A percentile compares a stretch with the other conserved stretches of the same genome.
Conservation (phyloP, 2,113 vertebrate species). For the Chionis minor region DNA sequence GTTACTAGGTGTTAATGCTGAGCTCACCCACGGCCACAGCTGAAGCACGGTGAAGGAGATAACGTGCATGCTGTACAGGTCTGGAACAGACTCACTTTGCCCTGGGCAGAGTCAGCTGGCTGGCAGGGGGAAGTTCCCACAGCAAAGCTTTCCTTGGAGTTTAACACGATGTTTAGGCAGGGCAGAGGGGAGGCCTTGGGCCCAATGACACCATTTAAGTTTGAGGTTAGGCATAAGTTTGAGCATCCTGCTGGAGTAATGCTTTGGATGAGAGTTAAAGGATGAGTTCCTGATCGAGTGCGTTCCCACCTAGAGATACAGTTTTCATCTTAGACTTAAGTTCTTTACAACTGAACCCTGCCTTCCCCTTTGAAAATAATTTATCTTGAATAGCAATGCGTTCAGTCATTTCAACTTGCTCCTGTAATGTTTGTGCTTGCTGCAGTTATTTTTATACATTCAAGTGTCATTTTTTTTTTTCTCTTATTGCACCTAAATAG, state of each 20-base stretch:
- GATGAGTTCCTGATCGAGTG: background rate
- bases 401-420: background rate
- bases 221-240: background rate
- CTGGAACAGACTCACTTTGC: background rate
- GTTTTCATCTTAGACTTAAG: background rate
- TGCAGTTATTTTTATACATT: background rate
- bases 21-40: background rate
- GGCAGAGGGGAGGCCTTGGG: background rate
- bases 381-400: background rate
- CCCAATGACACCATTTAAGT: background rate
- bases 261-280: background rate
- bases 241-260: background rate
- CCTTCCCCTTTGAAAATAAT: background rate
- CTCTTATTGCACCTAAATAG: background rate
- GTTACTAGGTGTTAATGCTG: background rate
- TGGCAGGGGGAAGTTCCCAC: background rate
- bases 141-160: background rate
- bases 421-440: background rate
- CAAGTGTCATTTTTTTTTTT: accelerated
- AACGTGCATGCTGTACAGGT: background rate
- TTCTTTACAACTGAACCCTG: background rate
- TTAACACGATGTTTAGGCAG: background rate
- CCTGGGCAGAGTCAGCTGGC: background rate
- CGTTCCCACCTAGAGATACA: background rate
- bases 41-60: background rate